A percentile compares a stretch with the other conserved stretches of the same genome.
Conservation (phyloP, 2,113 vertebrate genomes). For the Parus major region DNA sequence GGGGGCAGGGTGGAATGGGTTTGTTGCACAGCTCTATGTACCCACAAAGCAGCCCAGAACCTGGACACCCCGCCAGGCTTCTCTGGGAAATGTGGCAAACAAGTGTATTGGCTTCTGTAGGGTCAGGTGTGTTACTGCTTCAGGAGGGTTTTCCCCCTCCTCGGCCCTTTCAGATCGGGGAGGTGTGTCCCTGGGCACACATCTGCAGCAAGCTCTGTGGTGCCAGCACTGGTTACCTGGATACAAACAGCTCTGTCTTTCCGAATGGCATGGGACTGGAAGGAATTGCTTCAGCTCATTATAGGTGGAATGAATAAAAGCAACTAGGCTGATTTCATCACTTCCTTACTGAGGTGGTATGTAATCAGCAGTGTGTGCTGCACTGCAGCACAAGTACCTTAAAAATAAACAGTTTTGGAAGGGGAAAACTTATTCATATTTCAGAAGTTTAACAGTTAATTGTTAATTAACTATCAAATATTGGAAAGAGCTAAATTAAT, state of each 20-base stretch:
- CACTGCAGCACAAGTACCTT: neutral
- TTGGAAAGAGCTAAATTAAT: neutral
- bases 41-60: neutral
- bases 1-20: too few species aligned
- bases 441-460: neutral
- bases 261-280: neutral
- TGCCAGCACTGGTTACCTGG: conserved; percentile 34
- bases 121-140: neutral
- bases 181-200: neutral
- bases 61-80: neutral
- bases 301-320: neutral
- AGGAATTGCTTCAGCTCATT: conserved; percentile 6
- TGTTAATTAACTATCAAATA: neutral
- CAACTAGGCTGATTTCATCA: neutral
- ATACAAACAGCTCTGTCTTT: neutral
- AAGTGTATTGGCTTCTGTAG: accelerated
- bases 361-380: neutral
- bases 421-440: neutral
- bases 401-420: neutral
- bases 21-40: neutral
- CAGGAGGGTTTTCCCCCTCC: neutral
- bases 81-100: neutral
- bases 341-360: neutral
- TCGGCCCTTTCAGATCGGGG: neutral
- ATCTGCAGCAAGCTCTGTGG: neutral